Evolutionary conservation across 2,888 invertebrate species (phyloP), one percentile per base, ranked within the genome.

Genomic region (Ochlodes sylvanus): DNA sequence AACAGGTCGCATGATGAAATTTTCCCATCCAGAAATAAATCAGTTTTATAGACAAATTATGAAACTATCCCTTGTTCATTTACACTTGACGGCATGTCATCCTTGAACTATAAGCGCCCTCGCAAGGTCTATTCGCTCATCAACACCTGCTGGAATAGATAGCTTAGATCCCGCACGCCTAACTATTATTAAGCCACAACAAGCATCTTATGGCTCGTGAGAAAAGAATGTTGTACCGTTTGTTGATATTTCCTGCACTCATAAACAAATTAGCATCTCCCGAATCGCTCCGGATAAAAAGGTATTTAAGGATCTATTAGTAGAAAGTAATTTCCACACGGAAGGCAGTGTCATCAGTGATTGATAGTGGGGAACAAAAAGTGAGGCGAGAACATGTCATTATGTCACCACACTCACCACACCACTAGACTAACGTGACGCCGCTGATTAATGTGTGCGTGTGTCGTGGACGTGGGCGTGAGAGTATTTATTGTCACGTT

Each of bases 281-380:
- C 52, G 60, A 58, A 64, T 44, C 50, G 3, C n/a, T 14, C 38
- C 41, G 63, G 27, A 52, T 58, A 47, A 68, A 64, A 52, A 61
- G 60, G 41, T 63, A 65, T 66, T 69, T 47, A 69, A 65, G 58
- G 65, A 57, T 70, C 38, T 55, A 50, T 67, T 61, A 71, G 61
- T 52, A 77, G 82, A 88, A 86, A 84, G 86, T 79, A 82, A 84
- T 87, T 85, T 85, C 81, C 81, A 83, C 84, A 81, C 90, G 90
- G 90, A 91, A 92, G 87, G 84, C 65, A 77, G 76, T 80, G 88
- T 86, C 88, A 77, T 75, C 78, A 73, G 84, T 90, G 90, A 92
- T 91, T 90, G 89, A 92, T 92, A 86, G 86, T 69, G 65, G 66
- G 71, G 77, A 79, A 88, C 86, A 90, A 90, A 90, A 91, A 90